Evolutionary conservation across 1,140 invertebrate species (phyloP).

Genomic region (Temnothorax nylanderi): DNA sequence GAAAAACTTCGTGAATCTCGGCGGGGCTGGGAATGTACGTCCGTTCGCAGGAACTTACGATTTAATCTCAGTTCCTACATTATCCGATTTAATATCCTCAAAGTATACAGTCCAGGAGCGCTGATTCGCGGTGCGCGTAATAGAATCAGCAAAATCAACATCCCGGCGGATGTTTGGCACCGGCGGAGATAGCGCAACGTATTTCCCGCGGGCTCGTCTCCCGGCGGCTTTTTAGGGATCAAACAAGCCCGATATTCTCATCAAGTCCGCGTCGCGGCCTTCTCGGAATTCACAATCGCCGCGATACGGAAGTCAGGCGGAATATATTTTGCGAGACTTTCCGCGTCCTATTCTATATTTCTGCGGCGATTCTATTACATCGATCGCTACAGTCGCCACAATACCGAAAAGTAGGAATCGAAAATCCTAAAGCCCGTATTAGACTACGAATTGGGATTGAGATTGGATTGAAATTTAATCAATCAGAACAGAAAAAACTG

Average conservation of each 20-base stretch:
- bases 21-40: too few relatives aligned
- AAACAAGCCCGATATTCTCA: neutral
- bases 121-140: neutral
- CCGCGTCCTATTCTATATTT: neutral
- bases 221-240: neutral
- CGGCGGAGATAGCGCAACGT: neutral
- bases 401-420: neutral
- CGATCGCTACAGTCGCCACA: neutral
- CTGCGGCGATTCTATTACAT: neutral
- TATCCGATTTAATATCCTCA: neutral
- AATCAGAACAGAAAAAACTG: too few relatives aligned
- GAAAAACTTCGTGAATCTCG: neutral
- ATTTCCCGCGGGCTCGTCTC: neutral
- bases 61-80: neutral
- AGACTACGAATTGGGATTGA: too few relatives aligned
- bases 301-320: neutral
- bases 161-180: neutral
- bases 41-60: neutral
- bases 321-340: slow-evolving; percentile 6
- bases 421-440: neutral
- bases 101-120: neutral
- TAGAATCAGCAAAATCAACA: neutral
- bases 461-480: too few relatives aligned
- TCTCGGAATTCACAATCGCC: neutral
- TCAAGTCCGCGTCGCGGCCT: neutral